Evolutionary conservation across 2,888 invertebrate genomes (phyloP), one percentile per base, ranked within the genome.

Genomic region (Callyntrura sp.): DNA sequence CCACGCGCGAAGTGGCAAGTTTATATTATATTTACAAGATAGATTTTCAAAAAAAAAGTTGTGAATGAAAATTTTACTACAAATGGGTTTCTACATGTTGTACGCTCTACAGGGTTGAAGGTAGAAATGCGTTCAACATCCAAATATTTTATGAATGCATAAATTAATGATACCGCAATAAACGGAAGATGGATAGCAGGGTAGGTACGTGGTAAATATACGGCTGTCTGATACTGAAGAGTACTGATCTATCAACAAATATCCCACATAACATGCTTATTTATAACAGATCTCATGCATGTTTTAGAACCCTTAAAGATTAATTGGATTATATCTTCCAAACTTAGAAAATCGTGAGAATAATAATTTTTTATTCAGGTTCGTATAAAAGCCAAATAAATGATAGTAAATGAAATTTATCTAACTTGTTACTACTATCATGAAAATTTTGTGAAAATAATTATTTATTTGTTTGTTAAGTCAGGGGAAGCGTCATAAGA

Each of bases 331-430:
- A 55, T n/a, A 14, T 51, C 65, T 84, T 43, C 88, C 88, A 78
- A 89, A 89, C 84, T 78, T 84, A 89, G 84, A 84, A 70, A 89
- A 84, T 78, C 79, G 84, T 79, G 84, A 89, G 84, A 17, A 55
- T 65, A 68, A 76, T 76, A 88, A 83, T 35, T 68, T 86, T 85
- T 87, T 55, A 86, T 79, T 81, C 3, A 51, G 48, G 57, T 70
- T 82, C 45, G 28, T 51, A 78, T 45, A 73, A 48, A 73, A 48
- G 11, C 70, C 48, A 6, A 45, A 73, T 45, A 45, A 12, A 73
- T 73, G 45, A 20, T 28, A 48, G 14, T 12, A 55, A 51, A 35
- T 6, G 17, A 28, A 17, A 60, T 79, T 79, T 20, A 28, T 79
- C 55, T 78, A 78, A 79, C 60, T 79, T 79, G 60, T 60, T 35